A percentile compares a stretch with the other conserved stretches of the same genome.
Evolutionary conservation across 2,113 vertebrate genomes (phyloP).

Genomic region (Perca schrenkii): DNA sequence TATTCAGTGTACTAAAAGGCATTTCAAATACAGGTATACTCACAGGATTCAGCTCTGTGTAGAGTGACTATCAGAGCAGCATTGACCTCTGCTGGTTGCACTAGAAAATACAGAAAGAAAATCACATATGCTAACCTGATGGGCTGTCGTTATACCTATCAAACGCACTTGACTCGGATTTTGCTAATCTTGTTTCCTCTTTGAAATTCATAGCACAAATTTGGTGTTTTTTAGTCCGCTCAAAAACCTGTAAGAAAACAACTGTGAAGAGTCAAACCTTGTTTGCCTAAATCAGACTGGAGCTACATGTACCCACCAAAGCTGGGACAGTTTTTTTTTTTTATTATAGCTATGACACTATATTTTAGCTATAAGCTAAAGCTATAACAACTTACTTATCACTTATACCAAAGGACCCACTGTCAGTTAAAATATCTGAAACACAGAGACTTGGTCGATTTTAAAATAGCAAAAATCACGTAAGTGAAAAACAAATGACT

Average conservation of each 20-base stretch:
- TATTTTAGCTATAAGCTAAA: too few relatives aligned
- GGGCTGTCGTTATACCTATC: neutral
- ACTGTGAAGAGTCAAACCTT: neutral
- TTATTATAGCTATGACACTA: too few relatives aligned
- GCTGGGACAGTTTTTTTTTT: too few relatives aligned
- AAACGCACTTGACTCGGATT: neutral
- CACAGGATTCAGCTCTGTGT: neutral
- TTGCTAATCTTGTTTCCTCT: neutral
- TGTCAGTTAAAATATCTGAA: neutral
- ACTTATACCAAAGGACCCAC: neutral
- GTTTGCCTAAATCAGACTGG: too few relatives aligned
- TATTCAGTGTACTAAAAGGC: neutral
- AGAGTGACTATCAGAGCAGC: constrained; percentile 32
- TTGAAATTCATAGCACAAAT: neutral
- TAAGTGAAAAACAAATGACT: neutral
- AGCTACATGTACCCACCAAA: too few relatives aligned
- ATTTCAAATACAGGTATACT: constrained; percentile 1
- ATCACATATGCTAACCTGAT: neutral
- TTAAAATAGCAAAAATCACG: neutral
- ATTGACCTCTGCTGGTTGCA: constrained; percentile 73
- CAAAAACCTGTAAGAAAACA: neutral
- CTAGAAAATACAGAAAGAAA: constrained; percentile 16
- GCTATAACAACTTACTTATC: too few relatives aligned
- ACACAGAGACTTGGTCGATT: neutral
- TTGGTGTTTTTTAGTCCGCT: neutral